A percentile compares a stretch with the other conserved stretches of the same genome.
These are phyloP conservation scores for Clamator glandarius DNA, from an alignment of 2,797 vertebrate genomes.

Conservation along the genomic window DNA sequence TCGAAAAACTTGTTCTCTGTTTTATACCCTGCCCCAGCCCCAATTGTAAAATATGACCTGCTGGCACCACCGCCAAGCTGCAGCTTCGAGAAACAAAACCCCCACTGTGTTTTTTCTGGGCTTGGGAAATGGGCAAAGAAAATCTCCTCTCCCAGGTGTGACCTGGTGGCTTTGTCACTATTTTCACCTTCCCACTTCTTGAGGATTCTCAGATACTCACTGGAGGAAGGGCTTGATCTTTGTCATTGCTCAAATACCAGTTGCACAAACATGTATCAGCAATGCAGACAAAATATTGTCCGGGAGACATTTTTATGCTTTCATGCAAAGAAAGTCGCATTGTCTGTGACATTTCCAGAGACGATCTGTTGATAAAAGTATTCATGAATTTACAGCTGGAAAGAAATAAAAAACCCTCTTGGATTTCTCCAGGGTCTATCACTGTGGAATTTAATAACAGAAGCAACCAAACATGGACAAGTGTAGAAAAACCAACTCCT, in stretches of 20 bases:
- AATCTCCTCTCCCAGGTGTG: slow-evolving; percentile 42
- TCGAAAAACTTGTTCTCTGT: slow-evolving; percentile 27
- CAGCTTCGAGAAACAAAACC: slow-evolving; percentile 67
- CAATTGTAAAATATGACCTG: slow-evolving; percentile 67
- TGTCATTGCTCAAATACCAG: neutral
- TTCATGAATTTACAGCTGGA: neutral
- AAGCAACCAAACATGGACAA: neutral
- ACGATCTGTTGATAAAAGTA: slow-evolving; percentile 52
- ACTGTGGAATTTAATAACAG: slow-evolving; percentile 13
- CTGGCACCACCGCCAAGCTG: slow-evolving; percentile 17
- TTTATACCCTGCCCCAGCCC: slow-evolving; percentile 65
- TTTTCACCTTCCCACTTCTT: neutral
- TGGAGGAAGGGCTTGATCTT: neutral
- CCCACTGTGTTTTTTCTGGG: slow-evolving; percentile 14
- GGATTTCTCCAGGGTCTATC: neutral
- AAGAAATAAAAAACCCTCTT: neutral
- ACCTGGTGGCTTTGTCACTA: neutral
- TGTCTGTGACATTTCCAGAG: slow-evolving; percentile 52
- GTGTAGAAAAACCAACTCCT: neutral
- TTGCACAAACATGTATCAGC: neutral
- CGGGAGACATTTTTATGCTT: slow-evolving; percentile 1
- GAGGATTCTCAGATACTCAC: neutral
- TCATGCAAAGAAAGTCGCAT: neutral
- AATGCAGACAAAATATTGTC: neutral
- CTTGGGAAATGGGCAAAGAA: slow-evolving; percentile 49